Evolutionary conservation across 2,888 invertebrate species (phyloP).

Genomic region (Drosophila atripex): DNA sequence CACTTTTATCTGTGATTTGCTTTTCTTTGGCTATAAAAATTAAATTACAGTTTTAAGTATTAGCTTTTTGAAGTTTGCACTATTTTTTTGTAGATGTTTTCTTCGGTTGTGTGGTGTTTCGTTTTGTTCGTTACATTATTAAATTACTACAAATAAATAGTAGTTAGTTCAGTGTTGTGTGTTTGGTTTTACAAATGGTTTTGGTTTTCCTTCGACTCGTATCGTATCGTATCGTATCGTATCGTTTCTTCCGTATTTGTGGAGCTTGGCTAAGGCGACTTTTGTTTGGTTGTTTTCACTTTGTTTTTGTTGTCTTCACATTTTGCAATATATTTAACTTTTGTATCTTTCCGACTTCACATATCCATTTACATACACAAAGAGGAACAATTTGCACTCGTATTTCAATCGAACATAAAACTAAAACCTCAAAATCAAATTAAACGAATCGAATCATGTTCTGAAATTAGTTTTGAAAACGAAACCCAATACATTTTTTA

Average conservation of each 20-base stretch:
- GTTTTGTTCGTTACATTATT: slow-evolving; percentile 47
- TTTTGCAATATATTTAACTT: slow-evolving; percentile 53
- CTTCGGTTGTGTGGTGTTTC: slow-evolving; percentile 37
- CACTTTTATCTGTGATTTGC: slow-evolving; percentile 18
- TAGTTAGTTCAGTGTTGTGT: slow-evolving; percentile 46
- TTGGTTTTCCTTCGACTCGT: slow-evolving; percentile 49
- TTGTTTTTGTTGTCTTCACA: slow-evolving; percentile 50
- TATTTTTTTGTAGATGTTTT: slow-evolving; percentile 61
- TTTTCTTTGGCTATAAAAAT: slow-evolving; percentile 83
- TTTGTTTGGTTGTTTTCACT: slow-evolving; percentile 76
- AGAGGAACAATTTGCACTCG: slow-evolving; percentile 60
- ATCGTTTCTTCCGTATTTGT: slow-evolving; percentile 62
- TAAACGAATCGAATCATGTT: slow-evolving; percentile 1
- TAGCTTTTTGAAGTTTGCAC: slow-evolving; percentile 69
- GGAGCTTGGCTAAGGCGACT: slow-evolving; percentile 78
- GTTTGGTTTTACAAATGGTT: slow-evolving; percentile 61
- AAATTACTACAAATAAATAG: slow-evolving; percentile 68
- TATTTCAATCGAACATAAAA: slow-evolving; percentile 39
- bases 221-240: slow-evolving; percentile 35
- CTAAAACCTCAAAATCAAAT: slow-evolving; percentile 24
- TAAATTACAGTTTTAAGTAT: slow-evolving; percentile 70
- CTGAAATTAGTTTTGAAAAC: slow-evolving; percentile 20
- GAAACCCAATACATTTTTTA: slow-evolving; percentile 43
- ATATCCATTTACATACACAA: slow-evolving; percentile 50
- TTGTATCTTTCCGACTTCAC: slow-evolving; percentile 43